phyloP scores from a whole-genome alignment of 2,797 vertebrate species.

The Bradypodion pumilum region DNA sequence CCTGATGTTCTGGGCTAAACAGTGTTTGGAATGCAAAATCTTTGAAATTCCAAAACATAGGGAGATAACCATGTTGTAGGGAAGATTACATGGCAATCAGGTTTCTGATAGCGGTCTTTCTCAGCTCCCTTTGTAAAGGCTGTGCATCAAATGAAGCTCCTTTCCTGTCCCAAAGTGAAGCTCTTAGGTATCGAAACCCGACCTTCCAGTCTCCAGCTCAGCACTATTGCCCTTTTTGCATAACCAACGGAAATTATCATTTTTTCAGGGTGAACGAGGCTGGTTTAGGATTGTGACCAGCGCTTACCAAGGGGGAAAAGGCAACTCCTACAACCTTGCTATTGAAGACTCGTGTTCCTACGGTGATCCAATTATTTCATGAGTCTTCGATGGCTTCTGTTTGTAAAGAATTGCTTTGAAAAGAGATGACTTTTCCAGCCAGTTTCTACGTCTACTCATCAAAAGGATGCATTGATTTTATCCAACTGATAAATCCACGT shows the following conservation, averaged over 20 bases:
- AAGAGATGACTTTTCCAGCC: neutral
- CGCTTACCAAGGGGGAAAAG: conserved; percentile 87
- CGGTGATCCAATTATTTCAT: conserved; percentile 84
- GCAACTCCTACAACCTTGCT: conserved; percentile 88
- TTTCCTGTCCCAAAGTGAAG: too few species aligned
- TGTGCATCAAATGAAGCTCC: too few species aligned
- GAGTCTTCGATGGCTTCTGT: conserved; percentile 81
- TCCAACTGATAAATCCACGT: neutral
- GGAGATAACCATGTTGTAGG: neutral
- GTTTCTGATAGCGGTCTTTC: too few species aligned
- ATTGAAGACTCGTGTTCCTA: conserved; percentile 89
- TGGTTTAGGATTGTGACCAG: conserved; percentile 97
- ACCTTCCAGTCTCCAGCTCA: too few species aligned
- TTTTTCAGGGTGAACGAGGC: conserved; percentile 90
- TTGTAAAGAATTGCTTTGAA: conserved; percentile 81
- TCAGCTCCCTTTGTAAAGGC: too few species aligned
- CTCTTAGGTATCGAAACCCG: too few species aligned
- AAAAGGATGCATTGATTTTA: neutral
- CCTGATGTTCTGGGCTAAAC: too few species aligned
- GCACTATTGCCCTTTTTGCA: too few species aligned
- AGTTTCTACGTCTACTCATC: neutral
- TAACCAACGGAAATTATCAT: conserved; percentile 12
- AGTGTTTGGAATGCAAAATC: too few species aligned
- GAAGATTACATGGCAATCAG: neutral
- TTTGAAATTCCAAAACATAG: neutral